Percentiles rank a stretch among this genome's conserved stretches.
Evolutionary conservation across 2,888 invertebrate genomes (phyloP).

Genomic region (Lysandra bellargus): DNA sequence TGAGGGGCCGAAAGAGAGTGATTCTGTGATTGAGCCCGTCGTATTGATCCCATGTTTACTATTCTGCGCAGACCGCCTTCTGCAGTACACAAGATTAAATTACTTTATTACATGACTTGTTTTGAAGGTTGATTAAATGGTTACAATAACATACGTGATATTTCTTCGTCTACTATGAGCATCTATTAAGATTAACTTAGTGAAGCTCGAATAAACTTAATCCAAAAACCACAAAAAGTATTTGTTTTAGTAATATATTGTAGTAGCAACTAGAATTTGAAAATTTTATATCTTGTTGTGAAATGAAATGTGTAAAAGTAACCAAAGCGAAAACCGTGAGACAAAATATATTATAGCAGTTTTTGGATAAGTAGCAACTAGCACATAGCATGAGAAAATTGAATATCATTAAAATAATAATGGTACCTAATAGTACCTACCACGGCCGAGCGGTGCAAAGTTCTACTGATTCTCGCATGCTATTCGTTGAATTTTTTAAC

Average conservation of each 20-base stretch:
- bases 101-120: constrained; percentile 5
- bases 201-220: neutral
- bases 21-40: constrained; percentile 6
- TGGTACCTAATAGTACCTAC: constrained; percentile 18
- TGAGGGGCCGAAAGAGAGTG: neutral
- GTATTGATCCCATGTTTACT: constrained; percentile 13
- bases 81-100: neutral
- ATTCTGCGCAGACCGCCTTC: constrained; percentile 4
- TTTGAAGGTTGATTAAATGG: constrained; percentile 12
- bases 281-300: neutral
- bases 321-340: no score
- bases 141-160: neutral
- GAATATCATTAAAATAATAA: neutral
- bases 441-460: constrained; percentile 1
- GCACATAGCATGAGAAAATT: neutral
- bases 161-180: neutral
- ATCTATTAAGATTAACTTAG: neutral
- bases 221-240: neutral
- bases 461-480: constrained; percentile 14
- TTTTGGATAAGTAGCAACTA: neutral
- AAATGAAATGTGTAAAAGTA: no score
- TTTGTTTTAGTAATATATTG: no score
- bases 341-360: no score
- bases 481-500: neutral
- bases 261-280: neutral